Base-by-base conservation (phyloP, 2,797 vertebrate genomes). In the Brachyrhaphis roseni region DNA sequence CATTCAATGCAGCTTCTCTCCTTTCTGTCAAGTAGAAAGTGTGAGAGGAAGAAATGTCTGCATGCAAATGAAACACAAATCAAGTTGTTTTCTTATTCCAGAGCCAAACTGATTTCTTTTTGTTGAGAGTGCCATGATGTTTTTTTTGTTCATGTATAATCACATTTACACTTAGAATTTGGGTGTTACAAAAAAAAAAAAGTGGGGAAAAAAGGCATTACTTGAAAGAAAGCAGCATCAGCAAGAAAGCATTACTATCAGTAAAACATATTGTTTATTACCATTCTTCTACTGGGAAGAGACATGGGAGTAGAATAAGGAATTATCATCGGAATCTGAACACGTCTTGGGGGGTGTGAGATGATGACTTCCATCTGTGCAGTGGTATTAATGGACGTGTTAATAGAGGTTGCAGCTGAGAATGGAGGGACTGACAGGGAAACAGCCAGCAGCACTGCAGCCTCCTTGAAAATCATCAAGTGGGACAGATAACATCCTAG, bases 21-120 rank as follows among this genome's bases (percentile, higher is more conserved):
- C 79, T 85, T 89, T 93, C 93, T 90, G 92, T 94, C 93, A 94
- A 94, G 91, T 91, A 83, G 91, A 94, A 95, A 95, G 92, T 94
- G 94, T 92, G 87, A 93, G 83, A 86, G 86, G 86, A 88, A 90
- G 84, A 75, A 75, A 75, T 5, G 86, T 85, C 91, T 90, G 91
- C 87, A 94, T 95, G 91, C 89, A 91, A 93, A 95, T 94, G 85
- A 92, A 53, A 55, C 85, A 87, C 70, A 90, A 89, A 91, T 82
- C 85, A 80, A 87, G 88, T 90, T 82, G 68, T 84, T 88, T 86
- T 87, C 57, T 78, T 72, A 76, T 64, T 51, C 75, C 39, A 51
- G 72, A 46, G 78, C 66, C 74, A 71, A 59, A 62, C 64, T 75
- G 64, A 70, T 43, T 23, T 70, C 46, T 75, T 88, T 76, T 84